Evolutionary conservation across 64 coral and sea anemone genomes (phyloP).

Genomic region (Montipora cactus): DNA sequence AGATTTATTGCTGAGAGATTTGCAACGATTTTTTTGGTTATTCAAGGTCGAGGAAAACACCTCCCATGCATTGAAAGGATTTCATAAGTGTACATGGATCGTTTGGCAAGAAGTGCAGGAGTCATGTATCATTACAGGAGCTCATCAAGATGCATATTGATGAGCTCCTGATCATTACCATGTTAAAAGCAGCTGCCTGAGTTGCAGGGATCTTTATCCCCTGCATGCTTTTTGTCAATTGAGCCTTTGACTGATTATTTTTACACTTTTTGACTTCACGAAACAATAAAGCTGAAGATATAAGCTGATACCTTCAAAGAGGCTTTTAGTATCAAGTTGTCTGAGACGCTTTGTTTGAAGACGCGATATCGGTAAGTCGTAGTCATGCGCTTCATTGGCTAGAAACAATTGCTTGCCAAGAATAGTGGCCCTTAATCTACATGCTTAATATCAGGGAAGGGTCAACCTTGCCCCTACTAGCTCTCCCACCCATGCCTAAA

Average conservation of each 20-base stretch:
- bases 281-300: constrained; percentile 33
- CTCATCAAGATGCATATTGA: too few species aligned
- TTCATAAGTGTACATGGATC: too few species aligned
- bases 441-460: background rate
- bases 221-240: background rate
- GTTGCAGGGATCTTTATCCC: constrained; percentile 34
- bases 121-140: too few species aligned
- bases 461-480: background rate
- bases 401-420: constrained; percentile 12
- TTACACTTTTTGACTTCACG: constrained; percentile 3
- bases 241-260: constrained; percentile 15
- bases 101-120: background rate
- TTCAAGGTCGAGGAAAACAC: too few species aligned
- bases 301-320: constrained; percentile 29
- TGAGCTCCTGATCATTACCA: too few species aligned
- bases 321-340: constrained; percentile 33
- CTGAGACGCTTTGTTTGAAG: constrained; percentile 24
- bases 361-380: constrained; percentile 18
- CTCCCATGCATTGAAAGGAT: too few species aligned
- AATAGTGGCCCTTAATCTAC: background rate
- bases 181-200: constrained; percentile 16
- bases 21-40: background rate
- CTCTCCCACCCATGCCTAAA: too few species aligned
- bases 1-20: constrained; percentile 22
- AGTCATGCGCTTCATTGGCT: constrained; percentile 41